phyloP scores from a whole-genome alignment of 1,140 invertebrate species.

The Bombus ignitus region DNA sequence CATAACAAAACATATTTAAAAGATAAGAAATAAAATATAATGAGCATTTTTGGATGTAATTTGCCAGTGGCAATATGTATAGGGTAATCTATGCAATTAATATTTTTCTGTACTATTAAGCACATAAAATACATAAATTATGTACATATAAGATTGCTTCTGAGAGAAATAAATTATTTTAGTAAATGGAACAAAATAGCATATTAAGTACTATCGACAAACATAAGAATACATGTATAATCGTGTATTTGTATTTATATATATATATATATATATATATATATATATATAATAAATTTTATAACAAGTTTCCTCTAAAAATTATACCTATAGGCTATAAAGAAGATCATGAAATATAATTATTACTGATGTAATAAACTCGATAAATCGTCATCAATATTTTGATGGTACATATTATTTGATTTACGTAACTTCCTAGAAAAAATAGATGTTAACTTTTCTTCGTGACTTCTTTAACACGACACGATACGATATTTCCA shows the following conservation, averaged over 20 bases:
- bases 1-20: slow-evolving; percentile 11
- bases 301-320: neutral
- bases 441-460: neutral
- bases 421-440: neutral
- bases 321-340: neutral
- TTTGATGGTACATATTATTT: neutral
- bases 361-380: neutral
- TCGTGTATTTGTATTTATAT: neutral
- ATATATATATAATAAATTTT: neutral
- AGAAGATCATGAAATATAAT: neutral
- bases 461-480: neutral
- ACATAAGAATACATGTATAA: neutral
- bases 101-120: neutral
- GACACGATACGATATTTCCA: slow-evolving; percentile 9
- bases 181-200: neutral
- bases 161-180: neutral
- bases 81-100: slow-evolving; percentile 47
- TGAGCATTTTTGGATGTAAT: slow-evolving; percentile 18
- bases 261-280: neutral
- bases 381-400: neutral
- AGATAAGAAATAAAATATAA: slow-evolving; percentile 20
- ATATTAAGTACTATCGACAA: slow-evolving; percentile 5
- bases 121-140: neutral
- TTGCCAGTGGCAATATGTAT: slow-evolving; percentile 6
- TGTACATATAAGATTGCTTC: slow-evolving; percentile 1